Evolutionary conservation across 2,113 vertebrate genomes (phyloP), one percentile per base, ranked within the genome.

Genomic region (Sphaerodactylus townsendi): DNA sequence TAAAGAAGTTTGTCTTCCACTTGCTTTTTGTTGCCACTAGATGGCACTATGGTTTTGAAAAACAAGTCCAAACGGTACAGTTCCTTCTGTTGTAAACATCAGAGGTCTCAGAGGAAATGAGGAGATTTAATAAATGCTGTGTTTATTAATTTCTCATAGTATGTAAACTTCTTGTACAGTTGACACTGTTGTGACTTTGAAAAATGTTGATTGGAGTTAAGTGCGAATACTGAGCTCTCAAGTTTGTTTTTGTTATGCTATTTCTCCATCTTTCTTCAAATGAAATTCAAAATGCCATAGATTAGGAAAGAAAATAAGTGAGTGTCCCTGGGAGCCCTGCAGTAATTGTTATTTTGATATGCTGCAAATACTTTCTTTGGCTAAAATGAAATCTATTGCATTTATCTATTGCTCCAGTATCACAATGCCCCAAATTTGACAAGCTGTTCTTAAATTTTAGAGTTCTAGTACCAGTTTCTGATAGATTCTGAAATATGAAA

Each of bases 41-140:
- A 84, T 90, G 94, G 50, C 85, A 83, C 69, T 83, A 50, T 86
- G 50, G 86, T 25, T 65, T 74, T 77, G 56, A 72, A 89, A 44
- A 37, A 88, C 68, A 14, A 35, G 30, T 50, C 10, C 23, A 19
- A 48, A 11, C 37, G 6, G 68, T 23, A 28, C 35, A 2, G 14
- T 46, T n/a, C 23, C 13, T 33, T 46, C 69, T 28, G 10, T 74
- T 75, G 37, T 17, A 46, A 44, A 44, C 30, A 69, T 37, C 64
- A 33, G 48, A 59, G 23, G 21, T 62, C 30, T 72, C 77, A 39
- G 0, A 46, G 48, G n/a, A 39, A 72, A 69, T 5, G 33, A 37
- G 56, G 44, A 30, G 8, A n/a, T 28, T 44, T 81, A 56, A 77
- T 70, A 33, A 53, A 41, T 25, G 21, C 37, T 37, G 68, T n/a